Evolutionary conservation across 1,140 invertebrate genomes (phyloP).

Genomic region (Philopotamus ludificatus): DNA sequence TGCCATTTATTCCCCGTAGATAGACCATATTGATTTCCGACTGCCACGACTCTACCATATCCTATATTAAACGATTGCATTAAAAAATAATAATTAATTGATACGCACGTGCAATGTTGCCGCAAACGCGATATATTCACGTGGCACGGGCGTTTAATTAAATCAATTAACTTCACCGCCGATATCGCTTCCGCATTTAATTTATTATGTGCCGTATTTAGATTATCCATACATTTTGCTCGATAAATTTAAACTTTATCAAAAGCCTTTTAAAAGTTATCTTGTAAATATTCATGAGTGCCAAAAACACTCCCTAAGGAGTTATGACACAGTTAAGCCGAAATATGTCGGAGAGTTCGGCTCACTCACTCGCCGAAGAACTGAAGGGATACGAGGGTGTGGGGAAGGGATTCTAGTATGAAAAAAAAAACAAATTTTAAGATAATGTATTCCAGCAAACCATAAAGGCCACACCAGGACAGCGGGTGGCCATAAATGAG

Average conservation of each 20-base stretch:
- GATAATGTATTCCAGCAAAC: slow-evolving; percentile 20
- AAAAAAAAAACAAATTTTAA: background rate
- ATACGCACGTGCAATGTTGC: background rate
- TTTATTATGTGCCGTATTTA: slow-evolving; percentile 2
- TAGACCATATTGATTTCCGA: slow-evolving; percentile 16
- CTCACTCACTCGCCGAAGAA: background rate
- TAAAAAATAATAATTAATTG: background rate
- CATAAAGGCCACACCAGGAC: slow-evolving; percentile 17
- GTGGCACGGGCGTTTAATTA: slow-evolving; percentile 5
- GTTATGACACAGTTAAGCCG: slow-evolving; percentile 8
- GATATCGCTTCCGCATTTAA: background rate
- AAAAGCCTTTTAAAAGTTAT: slow-evolving; percentile 5
- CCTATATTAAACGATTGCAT: background rate
- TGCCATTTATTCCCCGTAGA: slow-evolving; percentile 12
- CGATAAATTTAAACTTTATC: slow-evolving; percentile 9
- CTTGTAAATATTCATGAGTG: slow-evolving; percentile 20
- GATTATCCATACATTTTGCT: slow-evolving; percentile 11
- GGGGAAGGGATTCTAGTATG: background rate
- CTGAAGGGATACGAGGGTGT: background rate
- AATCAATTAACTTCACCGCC: background rate
- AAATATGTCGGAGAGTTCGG: slow-evolving; percentile 13
- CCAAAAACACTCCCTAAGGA: slow-evolving; percentile 18
- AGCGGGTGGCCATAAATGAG: too few species aligned
- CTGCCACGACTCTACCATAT: background rate
- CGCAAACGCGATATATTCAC: background rate